Conservation (phyloP, 2,797 vertebrate genomes). For the Nannoperca australis region DNA sequence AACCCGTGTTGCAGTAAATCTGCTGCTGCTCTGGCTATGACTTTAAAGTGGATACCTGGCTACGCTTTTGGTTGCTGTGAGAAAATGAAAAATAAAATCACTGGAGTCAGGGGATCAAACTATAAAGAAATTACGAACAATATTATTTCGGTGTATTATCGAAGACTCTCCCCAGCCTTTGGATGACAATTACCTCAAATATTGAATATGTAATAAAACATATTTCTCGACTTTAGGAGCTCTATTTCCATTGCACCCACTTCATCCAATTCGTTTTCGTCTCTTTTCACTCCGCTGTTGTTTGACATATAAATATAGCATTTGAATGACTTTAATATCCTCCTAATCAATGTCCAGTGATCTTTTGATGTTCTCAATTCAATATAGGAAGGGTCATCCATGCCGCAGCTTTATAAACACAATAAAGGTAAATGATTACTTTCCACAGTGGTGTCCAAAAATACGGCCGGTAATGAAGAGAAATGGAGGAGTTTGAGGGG, state of each 20-base stretch:
- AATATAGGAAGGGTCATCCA: conserved; percentile 93
- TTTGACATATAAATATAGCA: conserved; percentile 97
- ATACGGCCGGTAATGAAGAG: conserved; percentile 88
- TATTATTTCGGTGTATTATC: conserved; percentile 49
- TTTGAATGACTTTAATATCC: conserved; percentile 99
- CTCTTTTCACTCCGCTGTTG: conserved; percentile 90
- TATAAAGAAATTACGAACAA: conserved; percentile 46
- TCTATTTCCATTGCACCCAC: conserved; percentile 63
- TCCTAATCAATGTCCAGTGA: conserved; percentile 98
- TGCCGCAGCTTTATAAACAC: conserved; percentile 92
- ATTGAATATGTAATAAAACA: conserved; percentile 65
- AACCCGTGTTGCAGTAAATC: conserved; percentile 70
- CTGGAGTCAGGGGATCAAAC: conserved; percentile 49
- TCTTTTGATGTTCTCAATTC: conserved; percentile 97
- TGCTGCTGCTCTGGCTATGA: conserved; percentile 47
- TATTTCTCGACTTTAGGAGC: conserved; percentile 56
- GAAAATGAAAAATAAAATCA: conserved; percentile 65
- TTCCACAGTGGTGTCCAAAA: conserved; percentile 85
- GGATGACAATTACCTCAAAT: conserved; percentile 59
- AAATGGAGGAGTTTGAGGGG: conserved; percentile 86
- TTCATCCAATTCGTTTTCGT: conserved; percentile 71
- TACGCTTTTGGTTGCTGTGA: conserved; percentile 25
- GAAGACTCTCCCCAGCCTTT: conserved; percentile 43
- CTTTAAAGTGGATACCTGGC: conserved; percentile 60
- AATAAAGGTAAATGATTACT: conserved; percentile 92